Evolutionary conservation across 2,888 invertebrate species (phyloP).

Genomic region (Notodonta ziczac): DNA sequence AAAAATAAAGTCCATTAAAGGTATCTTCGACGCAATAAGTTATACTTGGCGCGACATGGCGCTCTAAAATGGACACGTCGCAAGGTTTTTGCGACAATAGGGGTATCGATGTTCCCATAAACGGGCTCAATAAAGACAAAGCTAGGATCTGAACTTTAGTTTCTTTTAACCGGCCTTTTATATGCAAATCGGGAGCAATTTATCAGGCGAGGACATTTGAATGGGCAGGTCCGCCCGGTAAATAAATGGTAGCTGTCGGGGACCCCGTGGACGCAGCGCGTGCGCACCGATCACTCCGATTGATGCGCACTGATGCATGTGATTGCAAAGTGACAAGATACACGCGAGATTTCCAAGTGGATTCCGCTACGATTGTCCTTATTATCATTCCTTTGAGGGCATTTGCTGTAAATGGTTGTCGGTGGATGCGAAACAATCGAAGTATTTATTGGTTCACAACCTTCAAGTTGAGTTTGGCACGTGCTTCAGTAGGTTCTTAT

Average conservation of each 20-base stretch:
- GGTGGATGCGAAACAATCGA: slow-evolving; percentile 29
- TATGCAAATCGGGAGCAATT: slow-evolving; percentile 76
- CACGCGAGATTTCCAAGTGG: slow-evolving; percentile 33
- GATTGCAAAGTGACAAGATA: slow-evolving; percentile 46
- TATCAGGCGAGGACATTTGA: slow-evolving; percentile 76
- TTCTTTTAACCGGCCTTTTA: slow-evolving; percentile 65
- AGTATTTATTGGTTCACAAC: slow-evolving; percentile 12
- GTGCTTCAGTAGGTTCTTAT: background rate
- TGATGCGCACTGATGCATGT: slow-evolving; percentile 51
- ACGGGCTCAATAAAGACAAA: slow-evolving; percentile 57
- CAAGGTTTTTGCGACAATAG: slow-evolving; percentile 40
- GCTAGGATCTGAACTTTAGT: slow-evolving; percentile 57
- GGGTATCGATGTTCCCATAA: slow-evolving; percentile 47
- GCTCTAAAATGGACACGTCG: slow-evolving; percentile 28
- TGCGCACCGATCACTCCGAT: slow-evolving; percentile 41
- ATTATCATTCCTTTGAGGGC: slow-evolving; percentile 34
- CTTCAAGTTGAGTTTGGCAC: background rate
- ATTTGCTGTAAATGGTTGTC: slow-evolving; percentile 25
- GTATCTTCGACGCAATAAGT: slow-evolving; percentile 8
- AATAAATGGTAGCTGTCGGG: slow-evolving; percentile 53
- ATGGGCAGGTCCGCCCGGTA: slow-evolving; percentile 61
- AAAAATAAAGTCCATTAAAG: slow-evolving; percentile 17
- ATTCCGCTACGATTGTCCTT: slow-evolving; percentile 32
- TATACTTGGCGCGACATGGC: slow-evolving; percentile 16
- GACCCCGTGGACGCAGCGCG: slow-evolving; percentile 31